phyloP scores from a whole-genome alignment of 2,113 vertebrate genomes.

The Nibea coibor region DNA sequence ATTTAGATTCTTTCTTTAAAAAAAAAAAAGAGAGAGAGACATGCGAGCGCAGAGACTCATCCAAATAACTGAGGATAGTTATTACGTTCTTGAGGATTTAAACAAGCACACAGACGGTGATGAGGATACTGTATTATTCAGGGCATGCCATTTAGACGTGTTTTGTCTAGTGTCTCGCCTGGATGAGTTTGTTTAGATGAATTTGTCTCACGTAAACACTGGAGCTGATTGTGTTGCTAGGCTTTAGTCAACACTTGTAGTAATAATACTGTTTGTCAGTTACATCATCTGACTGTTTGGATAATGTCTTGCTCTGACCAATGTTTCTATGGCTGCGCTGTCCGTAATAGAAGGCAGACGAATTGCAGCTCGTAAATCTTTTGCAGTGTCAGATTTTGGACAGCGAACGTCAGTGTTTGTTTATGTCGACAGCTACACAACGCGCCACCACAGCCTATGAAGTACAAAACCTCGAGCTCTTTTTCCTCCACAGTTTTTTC shows the following conservation, averaged over 20 bases:
- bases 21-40: background rate
- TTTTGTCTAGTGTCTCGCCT: conserved; percentile 69
- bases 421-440: conserved; percentile 52
- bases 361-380: conserved; percentile 53
- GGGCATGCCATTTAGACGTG: conserved; percentile 57
- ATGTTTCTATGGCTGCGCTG: conserved; percentile 45
- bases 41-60: conserved; percentile 29
- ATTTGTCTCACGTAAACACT: conserved; percentile 66
- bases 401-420: conserved; percentile 53
- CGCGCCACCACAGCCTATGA: conserved; percentile 40
- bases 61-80: conserved; percentile 54
- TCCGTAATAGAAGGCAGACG: conserved; percentile 48
- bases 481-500: conserved; percentile 32
- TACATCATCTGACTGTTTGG: conserved; percentile 64
- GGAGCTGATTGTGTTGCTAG: conserved; percentile 61
- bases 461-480: conserved; percentile 25
- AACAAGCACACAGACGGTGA: conserved; percentile 48
- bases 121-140: conserved; percentile 61
- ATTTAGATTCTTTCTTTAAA: conserved; percentile 24
- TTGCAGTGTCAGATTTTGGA: conserved; percentile 45
- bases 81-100: conserved; percentile 64
- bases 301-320: conserved; percentile 50
- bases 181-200: conserved; percentile 68
- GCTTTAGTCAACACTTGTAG: conserved; percentile 62
- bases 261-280: conserved; percentile 73